Conservation (phyloP, 1,140 invertebrate genomes). For the Andricus grossulariae region DNA sequence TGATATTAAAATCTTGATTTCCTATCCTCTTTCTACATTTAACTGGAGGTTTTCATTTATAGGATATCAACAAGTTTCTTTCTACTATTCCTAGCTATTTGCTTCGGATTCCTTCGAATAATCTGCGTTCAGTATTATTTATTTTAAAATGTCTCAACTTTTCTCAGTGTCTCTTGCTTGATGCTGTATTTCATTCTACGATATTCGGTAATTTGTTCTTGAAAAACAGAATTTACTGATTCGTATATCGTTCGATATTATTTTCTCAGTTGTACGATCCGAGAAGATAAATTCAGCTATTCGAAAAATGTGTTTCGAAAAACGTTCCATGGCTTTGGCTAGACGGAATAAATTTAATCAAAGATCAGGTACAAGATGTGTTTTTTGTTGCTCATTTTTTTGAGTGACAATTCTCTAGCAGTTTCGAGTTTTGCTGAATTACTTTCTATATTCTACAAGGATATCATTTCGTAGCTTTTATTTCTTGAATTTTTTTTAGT, state of each 20-base stretch:
- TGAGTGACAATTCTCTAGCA: background rate
- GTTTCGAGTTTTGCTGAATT: background rate
- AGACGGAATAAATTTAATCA: background rate
- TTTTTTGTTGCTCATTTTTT: background rate
- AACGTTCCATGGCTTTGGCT: background rate
- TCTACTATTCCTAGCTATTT: too few species aligned
- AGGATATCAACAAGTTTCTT: too few species aligned
- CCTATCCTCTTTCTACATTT: too few species aligned
- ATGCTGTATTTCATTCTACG: too few species aligned
- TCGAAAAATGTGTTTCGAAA: background rate
- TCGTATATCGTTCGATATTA: background rate
- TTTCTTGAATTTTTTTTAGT: too few species aligned
- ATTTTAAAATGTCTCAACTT: too few species aligned
- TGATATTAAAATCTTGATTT: too few species aligned
- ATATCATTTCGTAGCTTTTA: too few species aligned
- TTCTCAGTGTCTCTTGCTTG: too few species aligned
- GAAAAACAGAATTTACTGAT: background rate
- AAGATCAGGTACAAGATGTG: slow-evolving; percentile 4
- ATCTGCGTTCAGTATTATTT: too few species aligned
- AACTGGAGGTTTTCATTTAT: too few species aligned
- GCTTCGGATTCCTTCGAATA: too few species aligned
- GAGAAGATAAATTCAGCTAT: slow-evolving; percentile 11
- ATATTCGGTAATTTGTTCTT: background rate
- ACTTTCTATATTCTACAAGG: background rate
- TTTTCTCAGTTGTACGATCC: slow-evolving; percentile 17